These are phyloP conservation scores for Melanargia galathea DNA, from an alignment of 2,888 invertebrate species.

Conservation along the genomic window DNA sequence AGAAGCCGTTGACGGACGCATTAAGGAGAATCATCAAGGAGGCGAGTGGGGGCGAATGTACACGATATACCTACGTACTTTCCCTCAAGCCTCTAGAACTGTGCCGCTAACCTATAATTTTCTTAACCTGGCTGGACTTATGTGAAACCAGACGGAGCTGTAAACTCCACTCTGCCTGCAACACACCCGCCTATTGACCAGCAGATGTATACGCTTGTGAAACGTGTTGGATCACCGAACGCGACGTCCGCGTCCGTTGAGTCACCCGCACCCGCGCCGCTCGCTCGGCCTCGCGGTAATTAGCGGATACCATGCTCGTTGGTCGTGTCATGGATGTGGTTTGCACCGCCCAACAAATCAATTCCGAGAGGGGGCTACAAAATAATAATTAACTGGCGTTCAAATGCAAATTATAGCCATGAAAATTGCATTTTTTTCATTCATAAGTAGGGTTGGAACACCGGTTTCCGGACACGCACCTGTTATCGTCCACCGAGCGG, in stretches of 20 bases:
- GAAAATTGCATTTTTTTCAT: too few species aligned
- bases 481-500: too few species aligned
- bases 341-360: neutral
- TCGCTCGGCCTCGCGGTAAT: conserved; percentile 28
- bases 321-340: neutral
- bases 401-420: neutral
- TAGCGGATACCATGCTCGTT: conserved; percentile 28
- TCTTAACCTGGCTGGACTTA: neutral
- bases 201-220: conserved; percentile 53
- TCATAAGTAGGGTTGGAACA: too few species aligned
- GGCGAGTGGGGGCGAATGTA: too few species aligned
- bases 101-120: too few species aligned
- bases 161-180: conserved; percentile 9
- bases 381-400: neutral
- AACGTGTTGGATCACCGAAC: conserved; percentile 38
- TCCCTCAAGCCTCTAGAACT: too few species aligned
- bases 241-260: conserved; percentile 34
- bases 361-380: neutral
- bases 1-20: too few species aligned
- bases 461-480: too few species aligned
- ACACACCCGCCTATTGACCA: conserved; percentile 54
- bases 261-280: conserved; percentile 25
- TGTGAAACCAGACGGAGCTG: neutral
- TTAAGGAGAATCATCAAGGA: too few species aligned
- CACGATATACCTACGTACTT: too few species aligned